Conservation (phyloP, 1,140 invertebrate species). For the Pogonognathellus flavescens region DNA sequence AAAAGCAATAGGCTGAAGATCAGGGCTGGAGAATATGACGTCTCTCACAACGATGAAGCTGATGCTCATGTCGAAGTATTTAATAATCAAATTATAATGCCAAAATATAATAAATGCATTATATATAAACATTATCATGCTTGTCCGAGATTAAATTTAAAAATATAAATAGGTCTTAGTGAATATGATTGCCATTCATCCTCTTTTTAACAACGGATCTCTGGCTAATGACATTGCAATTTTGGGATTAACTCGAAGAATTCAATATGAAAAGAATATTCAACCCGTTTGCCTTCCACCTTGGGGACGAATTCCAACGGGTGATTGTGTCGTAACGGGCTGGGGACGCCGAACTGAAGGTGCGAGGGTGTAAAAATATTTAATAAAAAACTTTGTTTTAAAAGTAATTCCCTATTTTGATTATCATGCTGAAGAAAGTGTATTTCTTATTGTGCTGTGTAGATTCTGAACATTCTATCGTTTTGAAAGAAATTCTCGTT, state of each 20-base stretch:
- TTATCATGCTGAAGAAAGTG: too few species aligned
- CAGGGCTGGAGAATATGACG: conserved; percentile 73
- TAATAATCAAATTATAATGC: not conserved
- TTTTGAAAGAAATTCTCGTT: conserved; percentile 72
- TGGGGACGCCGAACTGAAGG: conserved; percentile 74
- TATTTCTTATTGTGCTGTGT: not conserved
- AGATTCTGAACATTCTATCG: conserved; percentile 69
- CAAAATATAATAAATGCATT: too few species aligned
- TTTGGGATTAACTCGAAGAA: conserved; percentile 68
- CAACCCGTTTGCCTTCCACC: conserved; percentile 58
- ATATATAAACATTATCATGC: too few species aligned
- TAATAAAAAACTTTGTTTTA: too few species aligned
- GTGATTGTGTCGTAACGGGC: conserved; percentile 74
- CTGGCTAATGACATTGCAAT: conserved; percentile 72
- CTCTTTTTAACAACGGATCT: conserved; percentile 70
- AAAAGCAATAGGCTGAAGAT: conserved; percentile 69
- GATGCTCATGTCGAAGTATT: conserved; percentile 68
- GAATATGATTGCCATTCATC: conserved; percentile 67
- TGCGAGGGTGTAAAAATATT: conserved; percentile 62
- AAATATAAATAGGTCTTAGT: conserved; percentile 62
- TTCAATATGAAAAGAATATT: conserved; percentile 66
- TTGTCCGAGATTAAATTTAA: too few species aligned
- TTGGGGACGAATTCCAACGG: conserved; percentile 15
- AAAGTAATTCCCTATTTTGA: too few species aligned
- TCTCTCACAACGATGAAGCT: conserved; percentile 69